Evolutionary conservation across 2,797 vertebrate genomes (phyloP).

Genomic region (Triplophysa bombifrons): DNA sequence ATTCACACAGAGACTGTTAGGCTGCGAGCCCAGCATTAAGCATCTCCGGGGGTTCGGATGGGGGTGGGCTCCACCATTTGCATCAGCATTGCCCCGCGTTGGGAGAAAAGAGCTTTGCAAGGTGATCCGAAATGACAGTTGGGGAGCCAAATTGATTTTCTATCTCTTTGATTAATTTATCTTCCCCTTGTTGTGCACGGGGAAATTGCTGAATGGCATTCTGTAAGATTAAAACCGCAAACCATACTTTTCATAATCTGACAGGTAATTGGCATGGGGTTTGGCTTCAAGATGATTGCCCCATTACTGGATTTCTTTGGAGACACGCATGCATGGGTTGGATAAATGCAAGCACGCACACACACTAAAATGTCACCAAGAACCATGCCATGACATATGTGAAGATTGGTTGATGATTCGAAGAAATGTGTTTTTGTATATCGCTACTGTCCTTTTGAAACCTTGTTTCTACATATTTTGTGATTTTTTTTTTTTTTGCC

Average conservation of each 20-base stretch:
- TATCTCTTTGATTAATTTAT: slow-evolving; percentile 80
- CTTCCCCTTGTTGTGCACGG: slow-evolving; percentile 71
- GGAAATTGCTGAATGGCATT: slow-evolving; percentile 74
- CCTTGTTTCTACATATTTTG: too few species aligned
- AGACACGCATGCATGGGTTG: slow-evolving; percentile 25
- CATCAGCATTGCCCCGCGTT: slow-evolving; percentile 26
- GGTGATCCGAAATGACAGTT: slow-evolving; percentile 75
- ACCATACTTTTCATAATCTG: slow-evolving; percentile 74
- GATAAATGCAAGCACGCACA: not conserved
- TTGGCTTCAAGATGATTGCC: slow-evolving; percentile 70
- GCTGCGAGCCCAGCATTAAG: slow-evolving; percentile 36
- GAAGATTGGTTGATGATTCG: not conserved
- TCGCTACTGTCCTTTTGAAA: too few species aligned
- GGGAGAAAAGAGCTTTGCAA: slow-evolving; percentile 60
- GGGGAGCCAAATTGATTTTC: slow-evolving; percentile 75
- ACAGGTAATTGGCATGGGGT: slow-evolving; percentile 75
- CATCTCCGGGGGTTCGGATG: slow-evolving; percentile 20
- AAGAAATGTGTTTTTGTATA: not conserved
- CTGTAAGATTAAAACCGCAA: slow-evolving; percentile 74
- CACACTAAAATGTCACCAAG: slow-evolving; percentile 11
- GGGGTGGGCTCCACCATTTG: slow-evolving; percentile 45
- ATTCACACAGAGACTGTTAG: slow-evolving; percentile 28
- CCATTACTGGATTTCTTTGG: slow-evolving; percentile 63
- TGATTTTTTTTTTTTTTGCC: too few species aligned
- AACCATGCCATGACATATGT: too few species aligned